Evolutionary conservation across 1,140 invertebrate species (phyloP).

Genomic region (Bombyx mandarina): DNA sequence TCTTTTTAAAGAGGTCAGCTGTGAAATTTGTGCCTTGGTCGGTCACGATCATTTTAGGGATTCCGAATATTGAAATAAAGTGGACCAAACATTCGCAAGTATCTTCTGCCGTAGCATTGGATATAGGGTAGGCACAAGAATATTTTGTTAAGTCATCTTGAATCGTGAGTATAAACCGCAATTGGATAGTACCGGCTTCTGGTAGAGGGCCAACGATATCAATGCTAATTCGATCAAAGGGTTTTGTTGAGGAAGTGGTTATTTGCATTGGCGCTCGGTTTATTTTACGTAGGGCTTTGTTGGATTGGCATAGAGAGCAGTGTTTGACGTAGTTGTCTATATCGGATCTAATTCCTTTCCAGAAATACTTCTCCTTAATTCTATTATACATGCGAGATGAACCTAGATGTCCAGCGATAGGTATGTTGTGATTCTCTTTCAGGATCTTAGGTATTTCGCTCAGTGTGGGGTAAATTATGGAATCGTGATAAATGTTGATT

Average conservation of each 20-base stretch:
- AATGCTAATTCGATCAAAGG: neutral
- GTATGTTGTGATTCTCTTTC: slow-evolving; percentile 12
- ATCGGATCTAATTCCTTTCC: slow-evolving; percentile 16
- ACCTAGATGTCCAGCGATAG: slow-evolving; percentile 10
- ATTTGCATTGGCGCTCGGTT: slow-evolving; percentile 5
- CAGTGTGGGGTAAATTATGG: slow-evolving; percentile 8
- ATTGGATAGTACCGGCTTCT: slow-evolving; percentile 1
- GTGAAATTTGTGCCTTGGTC: slow-evolving; percentile 4
- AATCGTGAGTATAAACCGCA: slow-evolving; percentile 3
- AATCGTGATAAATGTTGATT: slow-evolving; percentile 9
- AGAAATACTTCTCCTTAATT: slow-evolving; percentile 11
- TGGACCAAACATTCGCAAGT: slow-evolving; percentile 4
- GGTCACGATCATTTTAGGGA: slow-evolving; percentile 1
- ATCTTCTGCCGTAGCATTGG: slow-evolving; percentile 4
- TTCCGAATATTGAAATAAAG: slow-evolving; percentile 5
- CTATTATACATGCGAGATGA: slow-evolving; percentile 9
- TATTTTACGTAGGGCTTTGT: slow-evolving; percentile 15
- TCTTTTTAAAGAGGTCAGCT: slow-evolving; percentile 6
- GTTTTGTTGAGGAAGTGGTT: slow-evolving; percentile 1
- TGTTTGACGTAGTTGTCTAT: slow-evolving; percentile 16
- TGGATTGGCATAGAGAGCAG: slow-evolving; percentile 15
- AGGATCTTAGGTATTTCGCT: slow-evolving; percentile 12
- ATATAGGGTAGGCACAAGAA: slow-evolving; percentile 2
- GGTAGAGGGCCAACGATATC: slow-evolving; percentile 6
- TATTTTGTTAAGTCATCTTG: slow-evolving; percentile 7